Evolutionary conservation across 2,888 invertebrate genomes (phyloP).

Genomic region (Spisula solida): DNA sequence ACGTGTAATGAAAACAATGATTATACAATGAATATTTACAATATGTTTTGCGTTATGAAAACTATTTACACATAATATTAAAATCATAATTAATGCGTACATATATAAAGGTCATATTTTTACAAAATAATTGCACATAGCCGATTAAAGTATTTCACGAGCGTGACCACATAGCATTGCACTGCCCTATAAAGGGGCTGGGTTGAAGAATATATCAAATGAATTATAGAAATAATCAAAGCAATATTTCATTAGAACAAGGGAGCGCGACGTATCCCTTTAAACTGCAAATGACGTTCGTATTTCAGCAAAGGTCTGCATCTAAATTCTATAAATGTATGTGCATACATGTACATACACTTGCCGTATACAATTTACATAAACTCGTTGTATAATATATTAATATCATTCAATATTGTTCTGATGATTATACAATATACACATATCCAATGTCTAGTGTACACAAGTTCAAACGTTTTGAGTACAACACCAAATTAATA

Average conservation of each 20-base stretch:
- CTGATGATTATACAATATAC: too few species aligned
- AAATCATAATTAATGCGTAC: not conserved
- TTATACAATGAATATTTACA: not conserved
- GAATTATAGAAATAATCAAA: not conserved
- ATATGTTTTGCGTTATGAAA: not conserved
- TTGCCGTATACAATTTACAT: too few species aligned
- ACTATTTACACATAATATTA: not conserved
- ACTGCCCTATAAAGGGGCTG: not conserved
- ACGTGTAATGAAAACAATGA: not conserved
- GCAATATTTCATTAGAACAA: not conserved
- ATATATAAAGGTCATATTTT: not conserved
- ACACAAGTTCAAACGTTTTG: too few species aligned
- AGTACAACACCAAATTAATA: too few species aligned
- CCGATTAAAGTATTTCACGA: not conserved
- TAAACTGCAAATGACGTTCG: too few species aligned
- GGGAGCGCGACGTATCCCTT: too few species aligned
- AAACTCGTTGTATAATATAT: too few species aligned
- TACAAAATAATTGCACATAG: constrained; percentile 27
- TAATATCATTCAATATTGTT: too few species aligned
- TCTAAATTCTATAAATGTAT: too few species aligned
- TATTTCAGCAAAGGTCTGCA: too few species aligned
- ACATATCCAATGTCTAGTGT: too few species aligned
- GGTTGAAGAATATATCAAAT: not conserved
- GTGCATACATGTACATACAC: too few species aligned
- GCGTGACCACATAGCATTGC: not conserved